Evolutionary conservation across 2,797 vertebrate species (phyloP).

Genomic region (Falco cherrug): DNA sequence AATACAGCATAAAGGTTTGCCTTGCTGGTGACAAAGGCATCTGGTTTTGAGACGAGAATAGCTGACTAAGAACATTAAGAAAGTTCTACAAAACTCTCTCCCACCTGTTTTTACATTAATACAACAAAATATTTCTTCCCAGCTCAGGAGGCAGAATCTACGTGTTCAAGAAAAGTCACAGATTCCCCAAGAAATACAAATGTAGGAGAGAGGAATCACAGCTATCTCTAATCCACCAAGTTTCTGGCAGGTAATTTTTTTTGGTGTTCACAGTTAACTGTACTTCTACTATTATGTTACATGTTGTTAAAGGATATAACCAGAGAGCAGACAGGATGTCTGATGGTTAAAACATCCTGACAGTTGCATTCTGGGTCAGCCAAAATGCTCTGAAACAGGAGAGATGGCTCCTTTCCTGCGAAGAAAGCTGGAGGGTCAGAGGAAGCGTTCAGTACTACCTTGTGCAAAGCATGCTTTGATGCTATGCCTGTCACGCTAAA

Average conservation of each 20-base stretch:
- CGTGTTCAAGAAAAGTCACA: not conserved
- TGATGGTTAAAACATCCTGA: not conserved
- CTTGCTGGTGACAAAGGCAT: not conserved
- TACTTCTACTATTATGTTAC: not conserved
- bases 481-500: not conserved
- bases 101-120: not conserved
- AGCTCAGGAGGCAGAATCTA: not conserved
- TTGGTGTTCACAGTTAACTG: not conserved
- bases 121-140: not conserved
- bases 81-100: slow-evolving; percentile 3
- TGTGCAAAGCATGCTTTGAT: not conserved
- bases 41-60: not conserved
- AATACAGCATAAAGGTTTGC: not conserved
- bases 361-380: not conserved
- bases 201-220: not conserved
- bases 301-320: not conserved
- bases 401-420: not conserved
- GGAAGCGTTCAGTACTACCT: not conserved
- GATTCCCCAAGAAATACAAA: not conserved
- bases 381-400: not conserved
- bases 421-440: not conserved
- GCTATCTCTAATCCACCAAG: not conserved
- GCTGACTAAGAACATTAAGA: not conserved
- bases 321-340: not conserved
- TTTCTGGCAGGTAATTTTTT: not conserved